phyloP scores from a whole-genome alignment of 2,888 invertebrate genomes.

The Diplolepis rosae region DNA sequence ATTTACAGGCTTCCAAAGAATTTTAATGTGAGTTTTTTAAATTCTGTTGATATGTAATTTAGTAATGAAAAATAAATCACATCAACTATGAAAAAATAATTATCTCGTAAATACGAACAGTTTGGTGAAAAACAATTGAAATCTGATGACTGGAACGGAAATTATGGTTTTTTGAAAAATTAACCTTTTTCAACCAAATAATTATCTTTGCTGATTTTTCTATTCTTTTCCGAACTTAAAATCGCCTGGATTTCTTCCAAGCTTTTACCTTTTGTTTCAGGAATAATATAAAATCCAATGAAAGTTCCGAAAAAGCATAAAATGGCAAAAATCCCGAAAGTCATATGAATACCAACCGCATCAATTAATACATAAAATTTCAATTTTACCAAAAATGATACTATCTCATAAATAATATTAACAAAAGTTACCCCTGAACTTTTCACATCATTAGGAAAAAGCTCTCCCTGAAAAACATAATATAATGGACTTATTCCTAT shows the following conservation, averaged over 20 bases:
- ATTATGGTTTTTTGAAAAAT: too few species aligned
- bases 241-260: conserved; percentile 3
- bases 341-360: conserved; percentile 75
- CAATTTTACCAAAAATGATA: conserved; percentile 78
- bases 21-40: too few species aligned
- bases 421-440: conserved; percentile 80
- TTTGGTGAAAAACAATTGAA: too few species aligned
- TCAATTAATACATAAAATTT: conserved; percentile 77
- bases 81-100: too few species aligned
- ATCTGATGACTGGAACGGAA: too few species aligned
- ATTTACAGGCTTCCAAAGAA: too few species aligned
- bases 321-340: conserved; percentile 76
- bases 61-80: too few species aligned
- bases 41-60: too few species aligned
- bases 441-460: conserved; percentile 80
- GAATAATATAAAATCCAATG: background rate
- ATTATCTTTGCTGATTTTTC: too few species aligned
- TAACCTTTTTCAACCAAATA: too few species aligned
- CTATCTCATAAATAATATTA: conserved; percentile 78
- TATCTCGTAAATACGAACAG: too few species aligned
- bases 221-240: background rate
- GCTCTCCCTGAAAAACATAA: conserved; percentile 79
- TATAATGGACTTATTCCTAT: conserved; percentile 80
- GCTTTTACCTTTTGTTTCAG: background rate
- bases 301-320: background rate